phyloP scores from a whole-genome alignment of 2,888 invertebrate species.

The Liposcelis brunnea region DNA sequence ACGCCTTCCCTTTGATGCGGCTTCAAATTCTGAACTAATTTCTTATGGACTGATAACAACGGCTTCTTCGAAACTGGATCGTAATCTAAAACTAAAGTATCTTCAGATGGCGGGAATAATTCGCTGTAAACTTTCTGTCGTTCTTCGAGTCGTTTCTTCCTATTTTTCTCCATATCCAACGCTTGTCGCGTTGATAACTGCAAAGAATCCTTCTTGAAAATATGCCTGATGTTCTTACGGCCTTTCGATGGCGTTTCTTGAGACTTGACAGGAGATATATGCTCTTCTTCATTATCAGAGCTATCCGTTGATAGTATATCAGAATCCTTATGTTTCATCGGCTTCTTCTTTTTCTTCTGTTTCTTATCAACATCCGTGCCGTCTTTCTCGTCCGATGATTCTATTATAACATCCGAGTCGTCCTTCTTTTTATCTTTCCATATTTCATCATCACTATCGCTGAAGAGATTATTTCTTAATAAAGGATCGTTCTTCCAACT shows the following conservation, averaged over 20 bases:
- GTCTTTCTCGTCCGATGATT: background rate
- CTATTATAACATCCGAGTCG: no score
- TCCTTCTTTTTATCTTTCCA: no score
- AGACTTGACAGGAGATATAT: constrained; percentile 17
- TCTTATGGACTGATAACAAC: constrained; percentile 59
- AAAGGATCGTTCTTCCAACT: no score
- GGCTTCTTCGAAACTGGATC: constrained; percentile 69
- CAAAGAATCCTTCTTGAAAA: constrained; percentile 44
- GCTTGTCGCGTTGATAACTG: constrained; percentile 75
- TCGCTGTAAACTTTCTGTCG: constrained; percentile 45
- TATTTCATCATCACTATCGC: no score
- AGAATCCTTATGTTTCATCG: background rate
- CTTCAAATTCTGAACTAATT: constrained; percentile 58
- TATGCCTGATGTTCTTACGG: constrained; percentile 49
- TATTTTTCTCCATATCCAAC: constrained; percentile 74
- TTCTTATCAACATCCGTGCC: constrained; percentile 5
- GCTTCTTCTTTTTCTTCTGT: background rate
- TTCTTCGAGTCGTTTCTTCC: constrained; percentile 73
- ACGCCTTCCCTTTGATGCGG: constrained; percentile 82
- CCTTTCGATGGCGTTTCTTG: constrained; percentile 31
- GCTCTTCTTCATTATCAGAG: constrained; percentile 7
- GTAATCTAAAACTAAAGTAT: constrained; percentile 63
- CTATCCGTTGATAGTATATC: no score
- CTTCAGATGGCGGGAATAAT: constrained; percentile 19
- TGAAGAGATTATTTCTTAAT: no score